Base-by-base conservation (phyloP, 2,888 invertebrate species). In the Cinara cedri region DNA sequence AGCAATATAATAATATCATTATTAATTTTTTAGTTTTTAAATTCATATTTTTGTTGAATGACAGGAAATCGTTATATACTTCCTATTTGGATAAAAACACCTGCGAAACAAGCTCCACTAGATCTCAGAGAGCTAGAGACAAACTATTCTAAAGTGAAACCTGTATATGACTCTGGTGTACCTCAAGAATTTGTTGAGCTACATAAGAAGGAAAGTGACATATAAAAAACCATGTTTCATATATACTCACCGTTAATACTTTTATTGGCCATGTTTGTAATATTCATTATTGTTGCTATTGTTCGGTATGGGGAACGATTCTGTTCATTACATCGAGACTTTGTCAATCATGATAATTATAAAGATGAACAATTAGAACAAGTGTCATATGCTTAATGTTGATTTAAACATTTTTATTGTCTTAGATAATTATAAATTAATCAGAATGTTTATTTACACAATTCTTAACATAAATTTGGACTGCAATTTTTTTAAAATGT, bases 21-120 rank as follows among this genome's bases (percentile, higher is more conserved):
- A 0, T 14, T 11, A 21, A 24, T 46, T 21, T 13, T 46, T 8
- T n/a, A 34, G n/a, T 51, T 21, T 46, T 44, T 21, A 6, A 19
- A 54, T 10, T 49, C 19, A 63, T 78, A 54, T 65, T 66, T 57
- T 34, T 81, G 49, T 81, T 84, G 49, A 1, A 85, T 16, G 2
- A 46, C 85, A 92, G 94, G 94, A 70, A 95, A 93, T 85, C 92
- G 93, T 84, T 94, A 93, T 93, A 87, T 95, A 81, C 90, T 93
- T 21, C 92, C 94, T 1, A 88, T 95, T 85, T 95, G 93, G 93
- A 92, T 94, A 1, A 89, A 92, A 54, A 92, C 93, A 8, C 94
- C 95, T 0, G 92, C 93, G 85, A 91, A 92, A 83, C 93, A 93
- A 85, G 92, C 93, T 3, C 91, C 95, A 0, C 86, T 94, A 6